Percentiles rank a stretch among this genome's conserved stretches.
These are phyloP conservation scores for Autographa pulchrina DNA, from an alignment of 2,888 invertebrate species.

Conservation along the genomic window DNA sequence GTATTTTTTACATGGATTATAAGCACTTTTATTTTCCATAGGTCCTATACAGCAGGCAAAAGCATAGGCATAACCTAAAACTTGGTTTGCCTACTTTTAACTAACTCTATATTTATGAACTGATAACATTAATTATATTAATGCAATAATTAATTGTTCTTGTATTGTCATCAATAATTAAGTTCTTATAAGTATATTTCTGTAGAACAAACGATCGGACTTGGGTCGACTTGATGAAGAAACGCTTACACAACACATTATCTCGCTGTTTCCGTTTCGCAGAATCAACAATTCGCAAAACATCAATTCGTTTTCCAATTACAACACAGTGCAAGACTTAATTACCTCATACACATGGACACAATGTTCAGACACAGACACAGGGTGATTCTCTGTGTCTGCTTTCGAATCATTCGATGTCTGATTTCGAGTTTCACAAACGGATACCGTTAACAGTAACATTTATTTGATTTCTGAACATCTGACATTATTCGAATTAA, in stretches of 20 bases:
- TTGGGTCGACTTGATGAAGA: slow-evolving; percentile 38
- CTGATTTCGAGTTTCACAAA: slow-evolving; percentile 48
- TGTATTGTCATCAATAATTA: slow-evolving; percentile 44
- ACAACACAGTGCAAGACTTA: slow-evolving; percentile 6
- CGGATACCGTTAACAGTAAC: slow-evolving; percentile 48
- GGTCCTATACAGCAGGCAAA: too few species aligned
- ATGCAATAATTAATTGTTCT: slow-evolving; percentile 58
- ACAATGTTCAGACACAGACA: slow-evolving; percentile 15
- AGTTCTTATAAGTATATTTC: background rate
- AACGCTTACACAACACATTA: slow-evolving; percentile 59
- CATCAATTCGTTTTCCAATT: slow-evolving; percentile 55
- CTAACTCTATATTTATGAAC: too few species aligned
- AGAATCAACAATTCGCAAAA: slow-evolving; percentile 57
- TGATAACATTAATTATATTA: background rate
- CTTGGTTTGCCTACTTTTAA: too few species aligned
- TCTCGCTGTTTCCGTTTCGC: slow-evolving; percentile 65
- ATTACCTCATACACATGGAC: slow-evolving; percentile 20
- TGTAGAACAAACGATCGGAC: slow-evolving; percentile 25
- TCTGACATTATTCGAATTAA: slow-evolving; percentile 12
- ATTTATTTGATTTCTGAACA: slow-evolving; percentile 26
- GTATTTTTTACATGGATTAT: too few species aligned
- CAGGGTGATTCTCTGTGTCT: slow-evolving; percentile 23
- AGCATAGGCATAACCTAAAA: too few species aligned
- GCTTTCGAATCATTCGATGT: slow-evolving; percentile 26
- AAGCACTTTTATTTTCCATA: too few species aligned